Conservation (phyloP, 2,113 vertebrate genomes). For the Pelecanus crispus region DNA sequence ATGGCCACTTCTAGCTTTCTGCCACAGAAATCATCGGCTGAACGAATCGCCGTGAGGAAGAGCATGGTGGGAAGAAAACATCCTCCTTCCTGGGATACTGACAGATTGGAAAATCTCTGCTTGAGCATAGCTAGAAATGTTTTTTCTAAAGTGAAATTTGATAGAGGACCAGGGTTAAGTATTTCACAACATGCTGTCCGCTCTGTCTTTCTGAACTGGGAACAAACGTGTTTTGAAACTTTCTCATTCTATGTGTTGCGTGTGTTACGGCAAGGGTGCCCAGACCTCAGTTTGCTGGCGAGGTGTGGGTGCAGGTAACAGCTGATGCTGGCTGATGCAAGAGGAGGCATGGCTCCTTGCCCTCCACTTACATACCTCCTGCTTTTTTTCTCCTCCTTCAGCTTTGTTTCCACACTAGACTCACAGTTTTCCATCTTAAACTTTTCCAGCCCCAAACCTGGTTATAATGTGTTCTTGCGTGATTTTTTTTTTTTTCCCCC, state of each 20-base stretch:
- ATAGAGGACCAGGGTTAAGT: neutral
- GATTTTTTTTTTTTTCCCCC: neutral
- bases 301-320: neutral
- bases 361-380: neutral
- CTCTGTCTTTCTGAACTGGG: neutral
- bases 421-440: neutral
- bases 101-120: neutral
- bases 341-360: neutral
- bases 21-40: neutral
- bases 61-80: neutral
- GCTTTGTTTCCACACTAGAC: neutral
- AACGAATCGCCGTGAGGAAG: neutral
- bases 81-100: neutral
- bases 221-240: neutral
- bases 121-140: neutral
- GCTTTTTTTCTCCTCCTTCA: neutral
- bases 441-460: neutral
- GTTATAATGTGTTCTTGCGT: neutral
- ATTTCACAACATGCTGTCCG: neutral
- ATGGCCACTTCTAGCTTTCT: neutral
- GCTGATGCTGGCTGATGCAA: neutral
- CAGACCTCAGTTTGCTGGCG: neutral
- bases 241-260: accelerated
- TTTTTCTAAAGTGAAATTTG: neutral
- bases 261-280: neutral